A percentile compares a stretch with the other conserved stretches of the same genome.
phyloP scores from a whole-genome alignment of 2,113 vertebrate genomes.

The Callaeas wilsoni region DNA sequence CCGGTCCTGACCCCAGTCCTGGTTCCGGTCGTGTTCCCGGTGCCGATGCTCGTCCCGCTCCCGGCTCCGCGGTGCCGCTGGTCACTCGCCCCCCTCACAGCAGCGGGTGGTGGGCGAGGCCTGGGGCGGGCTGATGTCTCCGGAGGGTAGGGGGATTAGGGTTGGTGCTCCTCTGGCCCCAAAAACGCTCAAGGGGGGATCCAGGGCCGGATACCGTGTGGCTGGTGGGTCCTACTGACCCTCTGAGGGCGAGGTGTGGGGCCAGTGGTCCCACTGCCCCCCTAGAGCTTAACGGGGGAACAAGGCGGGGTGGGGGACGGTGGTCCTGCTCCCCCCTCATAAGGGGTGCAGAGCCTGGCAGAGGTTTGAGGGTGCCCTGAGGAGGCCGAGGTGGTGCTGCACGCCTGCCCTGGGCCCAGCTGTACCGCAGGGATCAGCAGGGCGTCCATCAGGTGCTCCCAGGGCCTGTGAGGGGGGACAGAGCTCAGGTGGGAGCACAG shows the following conservation, averaged over 20 bases:
- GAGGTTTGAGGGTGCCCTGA: no score
- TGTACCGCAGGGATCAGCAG: neutral
- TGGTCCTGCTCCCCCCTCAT: accelerated
- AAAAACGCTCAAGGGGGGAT: accelerated
- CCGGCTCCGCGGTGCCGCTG: neutral
- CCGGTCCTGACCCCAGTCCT: neutral
- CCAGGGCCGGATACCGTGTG: accelerated
- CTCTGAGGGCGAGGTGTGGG: neutral
- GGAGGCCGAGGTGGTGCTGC: neutral
- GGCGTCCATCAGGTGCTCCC: neutral
- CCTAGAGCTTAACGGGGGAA: neutral
- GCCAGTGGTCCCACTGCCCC: neutral
- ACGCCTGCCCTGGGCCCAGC: no score
- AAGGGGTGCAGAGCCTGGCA: no score
- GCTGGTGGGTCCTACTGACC: neutral
- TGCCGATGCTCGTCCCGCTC: no score
- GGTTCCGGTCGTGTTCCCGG: no score
- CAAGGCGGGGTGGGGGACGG: accelerated
- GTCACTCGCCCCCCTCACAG: neutral
- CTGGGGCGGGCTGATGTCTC: neutral
- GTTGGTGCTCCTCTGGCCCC: neutral
- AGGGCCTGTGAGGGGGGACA: accelerated
- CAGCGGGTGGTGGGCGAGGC: neutral
- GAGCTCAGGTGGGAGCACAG: neutral
- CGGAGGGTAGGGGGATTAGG: neutral